Percentiles rank a stretch among this genome's conserved stretches.
phyloP scores from a whole-genome alignment of 2,888 invertebrate genomes.

The Rhingia rostrata region DNA sequence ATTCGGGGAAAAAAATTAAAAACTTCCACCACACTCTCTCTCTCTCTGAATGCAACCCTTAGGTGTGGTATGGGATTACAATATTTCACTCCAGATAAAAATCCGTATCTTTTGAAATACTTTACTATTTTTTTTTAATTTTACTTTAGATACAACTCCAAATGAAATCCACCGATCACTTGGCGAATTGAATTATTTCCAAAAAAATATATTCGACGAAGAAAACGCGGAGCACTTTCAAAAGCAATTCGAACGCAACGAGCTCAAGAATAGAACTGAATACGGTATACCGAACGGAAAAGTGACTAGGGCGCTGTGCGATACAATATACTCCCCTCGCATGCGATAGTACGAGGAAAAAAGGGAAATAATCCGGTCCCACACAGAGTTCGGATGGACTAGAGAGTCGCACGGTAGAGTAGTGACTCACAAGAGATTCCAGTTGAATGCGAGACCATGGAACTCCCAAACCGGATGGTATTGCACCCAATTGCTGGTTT shows the following conservation, averaged over 20 bases:
- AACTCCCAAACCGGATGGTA: constrained; percentile 28
- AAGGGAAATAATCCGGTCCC: constrained; percentile 36
- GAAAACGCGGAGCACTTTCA: constrained; percentile 4
- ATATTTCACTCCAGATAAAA: background rate
- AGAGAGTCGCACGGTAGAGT: constrained; percentile 8
- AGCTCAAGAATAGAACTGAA: constrained; percentile 57
- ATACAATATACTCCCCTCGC: constrained; percentile 9
- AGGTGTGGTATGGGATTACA: constrained; percentile 34
- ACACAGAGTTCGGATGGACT: constrained; percentile 26
- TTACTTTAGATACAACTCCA: background rate
- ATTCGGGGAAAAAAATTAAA: constrained; percentile 6
- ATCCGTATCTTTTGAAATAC: background rate
- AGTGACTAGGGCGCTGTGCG: constrained; percentile 50
- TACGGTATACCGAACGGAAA: constrained; percentile 22
- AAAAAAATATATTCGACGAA: background rate
- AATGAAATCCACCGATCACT: constrained; percentile 6
- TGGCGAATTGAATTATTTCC: background rate
- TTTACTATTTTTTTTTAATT: background rate
- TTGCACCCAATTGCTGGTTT: background rate
- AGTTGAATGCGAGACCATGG: constrained; percentile 13
- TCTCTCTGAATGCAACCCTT: constrained; percentile 12
- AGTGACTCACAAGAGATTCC: constrained; percentile 66
- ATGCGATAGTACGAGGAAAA: constrained; percentile 12
- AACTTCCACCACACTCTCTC: constrained; percentile 14
- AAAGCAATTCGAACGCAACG: constrained; percentile 41